Base-by-base conservation (phyloP, 2,888 invertebrate genomes). In the Agonopterix heracliana region DNA sequence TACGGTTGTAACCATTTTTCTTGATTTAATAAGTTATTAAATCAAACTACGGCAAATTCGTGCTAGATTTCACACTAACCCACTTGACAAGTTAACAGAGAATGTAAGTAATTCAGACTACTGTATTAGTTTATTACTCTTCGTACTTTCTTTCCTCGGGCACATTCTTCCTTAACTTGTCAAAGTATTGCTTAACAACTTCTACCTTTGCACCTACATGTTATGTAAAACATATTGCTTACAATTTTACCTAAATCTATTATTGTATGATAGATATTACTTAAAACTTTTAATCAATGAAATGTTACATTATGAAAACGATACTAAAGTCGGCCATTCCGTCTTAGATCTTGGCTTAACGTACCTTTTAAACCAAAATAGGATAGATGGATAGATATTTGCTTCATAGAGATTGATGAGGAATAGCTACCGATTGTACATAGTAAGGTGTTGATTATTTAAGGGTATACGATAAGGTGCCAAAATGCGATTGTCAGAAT, bases 221-320 rank as follows among this genome's bases (percentile, higher is more conserved):
- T 41, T 48, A 48, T 46, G 47, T 53, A 51, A 46, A 54, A 43
- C 54, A 50, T 60, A 57, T 60, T 59, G 55, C 54, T 59, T 56
- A 54, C 48, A 55, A 63, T 55, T 58, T 59, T 55, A 55, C 55
- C 59, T 64, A 57, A 51, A 50, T 48, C 53, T 63, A 61, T 49
- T 54, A 54, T 53, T 63, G 55, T 49, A 56, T 46, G 40, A 53
- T 58, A 53, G 54, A 52, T 49, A 44, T 51, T 54, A 50, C 41
- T 47, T 43, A 54, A 38, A 9, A 48, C 52, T 52, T 49, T 45
- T 53, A 51, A 51, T 54, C 51, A 45, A 46, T 49, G 26, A 10
- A 41, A 41, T 41, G 13, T 9, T 13, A 50, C 13, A 41, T 47
- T 47, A 41, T 47, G 48, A 49, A 47, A 26, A 35, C 45, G 45